These are phyloP conservation scores for Oscheius sp. DNA, from an alignment of 2,888 invertebrate genomes.

Conservation along the genomic window DNA sequence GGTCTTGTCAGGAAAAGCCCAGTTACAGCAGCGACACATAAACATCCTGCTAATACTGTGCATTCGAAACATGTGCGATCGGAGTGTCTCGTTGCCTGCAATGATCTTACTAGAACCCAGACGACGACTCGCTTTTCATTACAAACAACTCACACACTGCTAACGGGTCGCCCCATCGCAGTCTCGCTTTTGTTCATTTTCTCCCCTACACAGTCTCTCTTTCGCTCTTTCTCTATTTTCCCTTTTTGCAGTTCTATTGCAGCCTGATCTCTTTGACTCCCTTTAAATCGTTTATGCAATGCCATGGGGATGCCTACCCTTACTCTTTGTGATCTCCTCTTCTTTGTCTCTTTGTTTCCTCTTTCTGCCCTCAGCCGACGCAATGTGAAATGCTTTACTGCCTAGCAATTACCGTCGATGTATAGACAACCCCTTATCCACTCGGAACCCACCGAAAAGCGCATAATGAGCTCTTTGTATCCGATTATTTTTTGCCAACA, in stretches of 20 bases:
- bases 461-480: constrained; percentile 39
- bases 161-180: constrained; percentile 4
- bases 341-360: constrained; percentile 21
- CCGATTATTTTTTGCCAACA: constrained; percentile 32
- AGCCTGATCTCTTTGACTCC: not conserved
- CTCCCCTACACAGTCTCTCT: not conserved
- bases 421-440: no score
- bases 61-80: constrained; percentile 71
- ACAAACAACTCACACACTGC: constrained; percentile 6
- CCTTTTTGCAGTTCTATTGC: not conserved
- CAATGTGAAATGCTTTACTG: constrained; percentile 24
- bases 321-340: constrained; percentile 7
- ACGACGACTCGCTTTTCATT: constrained; percentile 7
- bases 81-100: constrained; percentile 73
- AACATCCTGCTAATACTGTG: constrained; percentile 73
- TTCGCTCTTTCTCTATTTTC: not conserved
- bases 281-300: not conserved
- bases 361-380: not conserved
- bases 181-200: not conserved
- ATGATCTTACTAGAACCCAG: constrained; percentile 21
- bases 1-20: constrained; percentile 72
- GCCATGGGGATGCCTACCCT: not conserved
- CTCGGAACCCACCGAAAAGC: constrained; percentile 9
- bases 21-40: constrained; percentile 73
- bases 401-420: constrained; percentile 24